Conservation (phyloP, 2,113 vertebrate species). For the Chaetops frenatus region DNA sequence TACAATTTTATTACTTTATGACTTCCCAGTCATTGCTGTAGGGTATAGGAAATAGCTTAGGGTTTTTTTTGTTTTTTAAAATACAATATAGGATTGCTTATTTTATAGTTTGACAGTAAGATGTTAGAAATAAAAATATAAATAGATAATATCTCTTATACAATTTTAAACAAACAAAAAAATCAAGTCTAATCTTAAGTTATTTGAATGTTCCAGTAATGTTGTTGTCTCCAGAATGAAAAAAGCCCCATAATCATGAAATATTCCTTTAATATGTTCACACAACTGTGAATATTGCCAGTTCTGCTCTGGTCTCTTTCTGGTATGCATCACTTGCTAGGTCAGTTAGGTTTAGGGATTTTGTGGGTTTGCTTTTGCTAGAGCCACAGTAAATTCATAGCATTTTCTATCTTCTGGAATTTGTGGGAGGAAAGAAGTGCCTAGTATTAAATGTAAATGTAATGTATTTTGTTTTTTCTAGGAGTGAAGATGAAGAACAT, state of each 20-base stretch:
- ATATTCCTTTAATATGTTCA: background rate
- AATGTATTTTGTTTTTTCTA: conserved; percentile 46
- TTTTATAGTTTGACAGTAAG: background rate
- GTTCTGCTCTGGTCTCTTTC: background rate
- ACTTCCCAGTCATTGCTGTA: background rate
- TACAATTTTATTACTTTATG: background rate
- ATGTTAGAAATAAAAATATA: background rate
- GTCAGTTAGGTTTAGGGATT: background rate
- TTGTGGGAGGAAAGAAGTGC: background rate
- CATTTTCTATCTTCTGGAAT: background rate
- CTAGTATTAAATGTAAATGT: background rate
- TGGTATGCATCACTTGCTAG: background rate
- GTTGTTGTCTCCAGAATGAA: background rate
- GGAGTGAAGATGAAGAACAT: conserved; percentile 83
- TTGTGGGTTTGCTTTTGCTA: background rate
- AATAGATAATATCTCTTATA: background rate
- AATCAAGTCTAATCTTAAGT: background rate
- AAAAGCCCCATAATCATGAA: background rate
- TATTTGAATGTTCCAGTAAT: background rate
- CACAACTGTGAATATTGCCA: background rate
- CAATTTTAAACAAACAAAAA: background rate
- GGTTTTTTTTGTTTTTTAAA: background rate
- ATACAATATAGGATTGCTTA: background rate
- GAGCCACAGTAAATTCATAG: background rate
- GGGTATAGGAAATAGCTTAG: background rate